Evolutionary conservation across 2,113 vertebrate species (phyloP).

Genomic region (Myotis lucifugus): DNA sequence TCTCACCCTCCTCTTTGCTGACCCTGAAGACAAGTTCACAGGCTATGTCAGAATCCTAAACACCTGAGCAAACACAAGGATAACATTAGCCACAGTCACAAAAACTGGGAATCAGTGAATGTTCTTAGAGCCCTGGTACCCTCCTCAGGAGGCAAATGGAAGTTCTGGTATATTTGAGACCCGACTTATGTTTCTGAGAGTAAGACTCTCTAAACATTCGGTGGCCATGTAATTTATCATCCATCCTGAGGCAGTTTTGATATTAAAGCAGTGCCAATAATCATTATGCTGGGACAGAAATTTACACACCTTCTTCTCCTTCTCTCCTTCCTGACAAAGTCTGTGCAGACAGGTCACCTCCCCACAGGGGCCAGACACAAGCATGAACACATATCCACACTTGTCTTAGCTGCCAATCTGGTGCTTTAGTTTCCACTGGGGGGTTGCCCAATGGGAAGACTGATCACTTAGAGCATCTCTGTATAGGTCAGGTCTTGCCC

Average conservation of each 20-base stretch:
- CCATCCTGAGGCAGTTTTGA: neutral
- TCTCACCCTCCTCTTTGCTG: neutral
- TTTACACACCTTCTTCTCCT: neutral
- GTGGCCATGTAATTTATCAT: neutral
- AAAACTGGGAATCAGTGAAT: neutral
- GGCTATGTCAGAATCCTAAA: neutral
- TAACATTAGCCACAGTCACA: neutral
- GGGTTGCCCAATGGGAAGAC: neutral
- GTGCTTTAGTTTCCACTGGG: neutral
- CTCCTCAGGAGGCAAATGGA: neutral
- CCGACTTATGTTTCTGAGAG: neutral
- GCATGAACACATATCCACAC: too few species aligned
- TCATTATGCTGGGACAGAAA: neutral
- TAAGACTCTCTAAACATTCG: neutral
- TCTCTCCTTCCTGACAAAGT: neutral
- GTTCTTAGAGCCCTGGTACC: neutral
- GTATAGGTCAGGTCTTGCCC: neutral
- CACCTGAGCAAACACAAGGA: neutral
- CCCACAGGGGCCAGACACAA: rapidly evolving
- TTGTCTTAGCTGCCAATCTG: neutral
- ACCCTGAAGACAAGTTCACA: neutral
- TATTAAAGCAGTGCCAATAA: neutral
- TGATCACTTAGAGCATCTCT: neutral
- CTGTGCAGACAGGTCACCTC: neutral
- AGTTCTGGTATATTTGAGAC: neutral